Conservation (phyloP, 2,113 vertebrate species). For the Melanotaenia duboulayi region DNA sequence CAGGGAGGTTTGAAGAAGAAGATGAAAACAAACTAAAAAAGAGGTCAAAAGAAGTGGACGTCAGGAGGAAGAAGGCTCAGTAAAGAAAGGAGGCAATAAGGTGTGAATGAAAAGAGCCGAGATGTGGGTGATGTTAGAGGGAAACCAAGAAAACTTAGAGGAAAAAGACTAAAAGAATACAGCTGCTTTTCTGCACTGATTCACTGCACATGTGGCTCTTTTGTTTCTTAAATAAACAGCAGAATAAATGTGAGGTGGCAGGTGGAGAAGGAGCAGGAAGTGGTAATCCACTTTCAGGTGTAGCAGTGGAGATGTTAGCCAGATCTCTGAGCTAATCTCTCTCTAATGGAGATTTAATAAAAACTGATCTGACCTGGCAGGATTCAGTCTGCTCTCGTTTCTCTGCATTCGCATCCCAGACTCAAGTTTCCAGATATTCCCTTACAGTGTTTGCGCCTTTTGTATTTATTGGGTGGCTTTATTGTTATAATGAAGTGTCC, state of each 20-base stretch:
- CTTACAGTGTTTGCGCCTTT: no score
- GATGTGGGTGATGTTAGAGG: background rate
- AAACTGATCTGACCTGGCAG: conserved; percentile 24
- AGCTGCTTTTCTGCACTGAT: no score
- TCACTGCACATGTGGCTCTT: background rate
- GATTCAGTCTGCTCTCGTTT: background rate
- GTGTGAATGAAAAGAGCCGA: background rate
- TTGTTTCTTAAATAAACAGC: conserved; percentile 4
- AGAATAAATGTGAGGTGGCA: conserved; percentile 9
- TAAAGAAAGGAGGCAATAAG: background rate
- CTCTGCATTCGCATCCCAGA: background rate
- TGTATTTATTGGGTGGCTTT: no score
- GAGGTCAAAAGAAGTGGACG: background rate
- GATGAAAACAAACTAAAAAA: background rate
- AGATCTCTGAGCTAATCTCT: conserved; percentile 33
- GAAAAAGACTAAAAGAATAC: no score
- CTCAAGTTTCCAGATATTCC: background rate
- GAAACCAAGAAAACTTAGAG: background rate
- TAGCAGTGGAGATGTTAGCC: conserved; percentile 13
- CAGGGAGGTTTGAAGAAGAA: background rate
- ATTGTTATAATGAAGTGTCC: no score
- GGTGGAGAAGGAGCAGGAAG: conserved; percentile 22
- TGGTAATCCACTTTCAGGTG: conserved; percentile 49
- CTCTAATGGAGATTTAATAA: conserved; percentile 21
- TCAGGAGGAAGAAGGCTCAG: background rate